These are phyloP conservation scores for Hipparchia semele DNA, from an alignment of 2,888 invertebrate species.

Conservation along the genomic window DNA sequence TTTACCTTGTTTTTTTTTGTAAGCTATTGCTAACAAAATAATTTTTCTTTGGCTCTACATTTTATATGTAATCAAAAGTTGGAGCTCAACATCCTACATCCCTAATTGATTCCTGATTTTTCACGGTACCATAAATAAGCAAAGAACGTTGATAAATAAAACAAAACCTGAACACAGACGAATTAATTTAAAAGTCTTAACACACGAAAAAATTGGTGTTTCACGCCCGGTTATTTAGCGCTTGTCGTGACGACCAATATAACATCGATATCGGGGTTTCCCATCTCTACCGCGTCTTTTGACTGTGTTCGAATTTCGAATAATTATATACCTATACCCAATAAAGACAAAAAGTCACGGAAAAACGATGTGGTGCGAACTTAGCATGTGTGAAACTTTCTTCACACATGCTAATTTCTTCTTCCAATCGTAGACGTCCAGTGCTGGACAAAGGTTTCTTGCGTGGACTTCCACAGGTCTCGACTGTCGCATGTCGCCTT, in stretches of 20 bases:
- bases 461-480: too few species aligned
- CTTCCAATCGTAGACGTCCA: too few species aligned
- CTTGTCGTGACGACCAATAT: conserved; percentile 27
- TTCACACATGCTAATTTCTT: too few species aligned
- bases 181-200: conserved; percentile 16
- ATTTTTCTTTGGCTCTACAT: too few species aligned
- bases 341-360: too few species aligned
- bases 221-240: conserved; percentile 16
- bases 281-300: conserved; percentile 24
- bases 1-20: too few species aligned
- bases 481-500: too few species aligned
- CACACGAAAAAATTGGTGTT: conserved; percentile 18
- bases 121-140: neutral
- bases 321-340: neutral
- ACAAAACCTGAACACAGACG: conserved; percentile 13
- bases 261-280: conserved; percentile 26
- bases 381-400: too few species aligned
- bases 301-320: conserved; percentile 28
- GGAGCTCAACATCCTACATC: neutral
- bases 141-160: conserved; percentile 5
- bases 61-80: too few species aligned
- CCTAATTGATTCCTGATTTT: neutral
- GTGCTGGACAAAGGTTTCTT: too few species aligned
- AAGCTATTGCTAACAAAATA: too few species aligned
- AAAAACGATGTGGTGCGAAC: too few species aligned